These are phyloP conservation scores for Enoplosus armatus DNA, from an alignment of 2,797 vertebrate species.

Conservation along the genomic window DNA sequence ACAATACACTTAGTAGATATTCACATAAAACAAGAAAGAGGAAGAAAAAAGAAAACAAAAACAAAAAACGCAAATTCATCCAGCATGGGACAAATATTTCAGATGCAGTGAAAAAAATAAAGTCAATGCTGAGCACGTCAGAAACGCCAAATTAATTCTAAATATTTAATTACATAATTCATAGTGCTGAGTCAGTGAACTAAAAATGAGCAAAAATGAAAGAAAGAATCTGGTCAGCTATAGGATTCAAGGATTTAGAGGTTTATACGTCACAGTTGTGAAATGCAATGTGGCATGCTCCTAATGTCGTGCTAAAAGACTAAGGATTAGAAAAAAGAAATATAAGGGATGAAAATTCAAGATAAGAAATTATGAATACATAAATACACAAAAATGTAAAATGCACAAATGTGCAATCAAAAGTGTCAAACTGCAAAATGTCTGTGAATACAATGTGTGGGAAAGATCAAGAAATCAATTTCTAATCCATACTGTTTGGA, in stretches of 20 bases:
- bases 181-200: neutral
- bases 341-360: neutral
- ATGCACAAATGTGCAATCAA: neutral
- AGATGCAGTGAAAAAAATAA: neutral
- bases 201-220: no score
- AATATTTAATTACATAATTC: neutral
- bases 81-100: neutral
- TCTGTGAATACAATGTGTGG: neutral
- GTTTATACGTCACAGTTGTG: neutral
- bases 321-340: neutral
- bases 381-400: neutral
- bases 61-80: slow-evolving; percentile 7
- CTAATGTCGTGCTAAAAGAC: neutral
- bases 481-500: slow-evolving; percentile 6
- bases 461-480: slow-evolving; percentile 3
- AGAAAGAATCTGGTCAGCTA: neutral
- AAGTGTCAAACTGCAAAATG: neutral
- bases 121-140: neutral
- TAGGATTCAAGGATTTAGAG: neutral
- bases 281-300: neutral
- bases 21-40: neutral
- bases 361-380: neutral
- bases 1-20: neutral
- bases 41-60: neutral
- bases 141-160: neutral